Percentiles rank a stretch among this genome's conserved stretches.
These are phyloP conservation scores for Falco peregrinus DNA, from an alignment of 2,797 vertebrate species.

Conservation along the genomic window DNA sequence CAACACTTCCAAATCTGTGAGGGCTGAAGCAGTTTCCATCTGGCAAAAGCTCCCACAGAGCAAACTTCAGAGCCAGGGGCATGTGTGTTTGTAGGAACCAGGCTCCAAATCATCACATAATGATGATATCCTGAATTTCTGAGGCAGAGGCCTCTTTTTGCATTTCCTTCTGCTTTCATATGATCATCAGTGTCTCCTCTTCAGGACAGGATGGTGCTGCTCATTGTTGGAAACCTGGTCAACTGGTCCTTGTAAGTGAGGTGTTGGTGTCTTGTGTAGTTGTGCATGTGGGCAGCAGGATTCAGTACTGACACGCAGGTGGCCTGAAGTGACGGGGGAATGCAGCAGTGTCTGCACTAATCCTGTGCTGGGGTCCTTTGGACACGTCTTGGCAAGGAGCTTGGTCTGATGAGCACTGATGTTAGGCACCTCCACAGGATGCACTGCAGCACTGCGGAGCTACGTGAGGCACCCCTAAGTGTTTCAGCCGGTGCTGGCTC, in stretches of 20 bases:
- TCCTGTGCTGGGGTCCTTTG: neutral
- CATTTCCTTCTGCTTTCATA: neutral
- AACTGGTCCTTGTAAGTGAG: slow-evolving; percentile 84
- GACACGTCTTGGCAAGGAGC: neutral
- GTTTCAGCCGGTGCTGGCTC: neutral
- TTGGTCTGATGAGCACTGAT: neutral
- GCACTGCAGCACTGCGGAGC: neutral
- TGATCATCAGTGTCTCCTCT: slow-evolving; percentile 7
- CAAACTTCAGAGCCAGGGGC: neutral
- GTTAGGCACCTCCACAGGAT: neutral
- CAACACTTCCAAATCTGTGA: neutral
- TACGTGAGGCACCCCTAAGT: accelerated
- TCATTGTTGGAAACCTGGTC: slow-evolving; percentile 79
- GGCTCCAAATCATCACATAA: neutral
- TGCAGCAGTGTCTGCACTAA: neutral
- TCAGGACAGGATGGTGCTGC: slow-evolving; percentile 84
- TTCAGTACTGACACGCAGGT: neutral
- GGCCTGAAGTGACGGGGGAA: neutral
- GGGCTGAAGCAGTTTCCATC: neutral
- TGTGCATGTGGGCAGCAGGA: neutral
- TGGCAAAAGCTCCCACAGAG: neutral
- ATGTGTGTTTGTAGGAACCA: neutral
- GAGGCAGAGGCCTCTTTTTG: neutral
- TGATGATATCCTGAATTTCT: neutral
- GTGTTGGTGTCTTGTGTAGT: neutral